Evolutionary conservation across 1,140 invertebrate genomes (phyloP).

Genomic region (Caenorhabditis tropicalis): DNA sequence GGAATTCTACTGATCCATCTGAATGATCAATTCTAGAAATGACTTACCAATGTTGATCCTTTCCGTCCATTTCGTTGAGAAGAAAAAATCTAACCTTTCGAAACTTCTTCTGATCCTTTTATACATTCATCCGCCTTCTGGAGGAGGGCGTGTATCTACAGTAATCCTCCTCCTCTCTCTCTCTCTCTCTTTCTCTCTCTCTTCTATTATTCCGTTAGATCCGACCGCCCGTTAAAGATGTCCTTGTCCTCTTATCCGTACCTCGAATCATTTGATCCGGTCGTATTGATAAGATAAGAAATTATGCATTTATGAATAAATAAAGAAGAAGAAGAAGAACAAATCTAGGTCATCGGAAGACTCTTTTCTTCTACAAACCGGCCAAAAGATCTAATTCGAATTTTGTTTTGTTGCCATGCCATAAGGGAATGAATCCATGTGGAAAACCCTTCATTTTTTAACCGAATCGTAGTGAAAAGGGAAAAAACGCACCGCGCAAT

Average conservation of each 20-base stretch:
- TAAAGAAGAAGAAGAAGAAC: background rate
- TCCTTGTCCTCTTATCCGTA: conserved; percentile 26
- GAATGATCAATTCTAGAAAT: too few relatives aligned
- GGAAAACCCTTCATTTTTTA: background rate
- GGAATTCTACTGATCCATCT: too few relatives aligned
- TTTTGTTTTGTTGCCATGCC: background rate
- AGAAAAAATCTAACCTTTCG: conserved; percentile 5
- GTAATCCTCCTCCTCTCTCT: background rate
- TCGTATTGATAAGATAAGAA: background rate
- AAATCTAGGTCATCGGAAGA: conserved; percentile 4
- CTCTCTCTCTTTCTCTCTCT: background rate
- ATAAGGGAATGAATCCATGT: background rate
- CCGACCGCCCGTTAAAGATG: background rate
- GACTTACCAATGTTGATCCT: conserved; percentile 31
- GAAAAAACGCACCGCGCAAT: background rate
- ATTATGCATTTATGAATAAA: conserved; percentile 1
- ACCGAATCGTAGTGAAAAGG: conserved; percentile 6
- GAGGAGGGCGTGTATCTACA: background rate
- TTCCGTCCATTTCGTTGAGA: conserved; percentile 29
- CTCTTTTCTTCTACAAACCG: background rate
- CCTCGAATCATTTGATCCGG: conserved; percentile 24
- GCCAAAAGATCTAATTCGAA: background rate
- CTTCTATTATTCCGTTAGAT: background rate
- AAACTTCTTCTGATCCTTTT: background rate
- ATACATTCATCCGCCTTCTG: background rate